Conservation (phyloP, 23 tunicate species). For the Clavelina lepadiformis region DNA sequence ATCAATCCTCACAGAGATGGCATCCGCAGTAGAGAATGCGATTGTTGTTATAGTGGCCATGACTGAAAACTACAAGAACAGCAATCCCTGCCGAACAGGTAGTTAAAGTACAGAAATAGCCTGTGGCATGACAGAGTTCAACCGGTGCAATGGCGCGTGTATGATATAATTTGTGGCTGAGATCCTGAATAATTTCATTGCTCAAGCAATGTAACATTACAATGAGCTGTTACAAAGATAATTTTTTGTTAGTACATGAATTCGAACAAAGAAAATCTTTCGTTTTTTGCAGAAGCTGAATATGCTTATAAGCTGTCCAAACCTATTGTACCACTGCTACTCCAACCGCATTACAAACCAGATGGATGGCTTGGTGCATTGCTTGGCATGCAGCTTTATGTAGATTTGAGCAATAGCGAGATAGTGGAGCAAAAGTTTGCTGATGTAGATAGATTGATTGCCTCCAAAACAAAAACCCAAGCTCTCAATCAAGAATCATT, state of each 20-base stretch:
- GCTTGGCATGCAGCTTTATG: conserved; percentile 34
- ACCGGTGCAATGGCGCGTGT: no score
- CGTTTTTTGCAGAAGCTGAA: conserved; percentile 45
- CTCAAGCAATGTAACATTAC: no score
- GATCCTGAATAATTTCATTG: no score
- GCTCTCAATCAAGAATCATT: no score
- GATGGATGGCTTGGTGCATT: conserved; percentile 77
- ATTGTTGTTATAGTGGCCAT: conserved; percentile 49
- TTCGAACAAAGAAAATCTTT: neutral
- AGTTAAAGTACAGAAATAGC: no score
- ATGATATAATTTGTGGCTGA: no score
- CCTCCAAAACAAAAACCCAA: neutral
- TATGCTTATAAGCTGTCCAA: conserved; percentile 61
- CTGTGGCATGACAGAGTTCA: no score
- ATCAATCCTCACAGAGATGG: conserved; percentile 59
- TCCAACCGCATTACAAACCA: conserved; percentile 38
- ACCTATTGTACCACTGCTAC: conserved; percentile 43
- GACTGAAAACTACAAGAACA: conserved; percentile 72
- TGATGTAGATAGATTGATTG: neutral
- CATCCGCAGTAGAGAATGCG: conserved; percentile 66
- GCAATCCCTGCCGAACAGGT: conserved; percentile 79
- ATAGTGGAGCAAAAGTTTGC: neutral
- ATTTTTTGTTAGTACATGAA: no score
- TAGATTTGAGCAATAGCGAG: conserved; percentile 9
- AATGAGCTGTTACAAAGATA: no score